Evolutionary conservation across 2,113 vertebrate genomes (phyloP).

Genomic region (Bagarius yarrelli): DNA sequence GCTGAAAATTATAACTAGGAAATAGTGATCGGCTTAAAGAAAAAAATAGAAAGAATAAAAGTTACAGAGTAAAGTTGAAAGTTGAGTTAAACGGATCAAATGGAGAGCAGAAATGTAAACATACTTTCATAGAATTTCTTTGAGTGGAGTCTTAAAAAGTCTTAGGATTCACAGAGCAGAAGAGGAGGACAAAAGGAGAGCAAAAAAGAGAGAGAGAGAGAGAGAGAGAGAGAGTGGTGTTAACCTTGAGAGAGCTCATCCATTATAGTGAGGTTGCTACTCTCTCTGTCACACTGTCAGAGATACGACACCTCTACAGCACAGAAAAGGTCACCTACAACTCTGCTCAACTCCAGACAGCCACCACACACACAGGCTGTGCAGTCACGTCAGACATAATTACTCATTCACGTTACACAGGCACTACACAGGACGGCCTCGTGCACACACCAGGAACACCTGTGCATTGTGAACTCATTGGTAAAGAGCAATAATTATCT

Average conservation of each 20-base stretch:
- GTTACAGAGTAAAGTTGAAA: background rate
- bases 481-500: background rate
- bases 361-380: constrained; percentile 49
- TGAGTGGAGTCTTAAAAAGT: constrained; percentile 12
- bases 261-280: constrained; percentile 72
- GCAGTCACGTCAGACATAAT: constrained; percentile 42
- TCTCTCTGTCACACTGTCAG: constrained; percentile 77
- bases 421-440: constrained; percentile 24
- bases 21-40: background rate
- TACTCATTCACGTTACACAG: constrained; percentile 35
- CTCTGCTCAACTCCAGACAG: constrained; percentile 56
- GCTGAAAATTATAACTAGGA: background rate
- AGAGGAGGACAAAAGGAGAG: constrained; percentile 50
- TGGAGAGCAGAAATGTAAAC: background rate
- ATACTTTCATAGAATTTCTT: constrained; percentile 8
- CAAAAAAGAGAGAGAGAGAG: constrained; percentile 44
- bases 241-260: constrained; percentile 79
- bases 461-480: background rate
- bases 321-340: constrained; percentile 72
- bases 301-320: constrained; percentile 68
- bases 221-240: constrained; percentile 51
- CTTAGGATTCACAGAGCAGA: constrained; percentile 51
- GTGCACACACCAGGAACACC: background rate
- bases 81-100: background rate
- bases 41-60: background rate